A percentile compares a stretch with the other conserved stretches of the same genome.
These are phyloP conservation scores for Chrosomus eos DNA, from an alignment of 2,797 vertebrate genomes.

Conservation along the genomic window DNA sequence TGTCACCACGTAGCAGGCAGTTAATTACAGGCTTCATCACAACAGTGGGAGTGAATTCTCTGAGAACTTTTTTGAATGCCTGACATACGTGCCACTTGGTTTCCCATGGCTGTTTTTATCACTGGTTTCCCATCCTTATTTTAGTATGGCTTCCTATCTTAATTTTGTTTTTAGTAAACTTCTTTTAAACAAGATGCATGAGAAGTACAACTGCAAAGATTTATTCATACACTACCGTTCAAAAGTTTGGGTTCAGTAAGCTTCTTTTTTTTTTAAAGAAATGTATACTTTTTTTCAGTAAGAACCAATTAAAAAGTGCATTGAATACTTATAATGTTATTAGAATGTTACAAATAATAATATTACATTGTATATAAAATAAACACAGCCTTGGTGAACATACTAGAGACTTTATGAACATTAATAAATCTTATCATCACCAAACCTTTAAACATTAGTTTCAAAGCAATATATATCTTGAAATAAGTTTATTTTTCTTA, in stretches of 20 bases:
- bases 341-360: neutral
- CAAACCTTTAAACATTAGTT: no score
- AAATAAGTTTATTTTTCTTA: no score
- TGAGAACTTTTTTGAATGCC: constrained; percentile 41
- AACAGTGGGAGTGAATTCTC: constrained; percentile 37
- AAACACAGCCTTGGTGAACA: neutral
- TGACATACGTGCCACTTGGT: constrained; percentile 31
- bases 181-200: neutral
- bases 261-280: no score
- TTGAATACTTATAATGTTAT: neutral
- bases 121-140: neutral
- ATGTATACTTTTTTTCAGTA: no score
- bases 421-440: no score
- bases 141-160: no score
- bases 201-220: neutral
- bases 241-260: no score
- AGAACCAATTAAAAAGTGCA: neutral
- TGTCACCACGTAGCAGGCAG: constrained; percentile 52
- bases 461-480: neutral
- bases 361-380: neutral
- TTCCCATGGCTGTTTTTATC: constrained; percentile 3
- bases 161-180: neutral
- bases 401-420: neutral
- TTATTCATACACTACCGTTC: neutral
- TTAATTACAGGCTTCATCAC: constrained; percentile 65